These are phyloP conservation scores for Mizuhopecten yessoensis DNA, from an alignment of 1,140 invertebrate genomes.

Conservation along the genomic window DNA sequence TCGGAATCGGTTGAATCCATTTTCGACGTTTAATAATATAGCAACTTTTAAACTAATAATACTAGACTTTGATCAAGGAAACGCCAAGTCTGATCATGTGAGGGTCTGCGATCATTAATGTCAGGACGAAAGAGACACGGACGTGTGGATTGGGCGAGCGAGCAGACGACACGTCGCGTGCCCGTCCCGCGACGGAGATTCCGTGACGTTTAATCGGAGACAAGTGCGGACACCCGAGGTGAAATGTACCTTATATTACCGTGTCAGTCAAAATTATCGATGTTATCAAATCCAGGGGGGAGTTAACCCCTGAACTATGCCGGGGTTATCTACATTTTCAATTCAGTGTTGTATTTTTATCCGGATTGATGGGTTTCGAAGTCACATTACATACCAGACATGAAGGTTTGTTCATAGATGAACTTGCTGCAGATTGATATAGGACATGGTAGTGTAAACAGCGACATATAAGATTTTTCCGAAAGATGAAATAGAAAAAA, in stretches of 20 bases:
- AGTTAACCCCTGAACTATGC: not conserved
- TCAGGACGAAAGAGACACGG: not conserved
- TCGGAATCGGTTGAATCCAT: not conserved
- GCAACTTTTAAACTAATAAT: no score
- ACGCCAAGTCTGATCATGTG: no score
- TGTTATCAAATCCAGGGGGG: conserved; percentile 14
- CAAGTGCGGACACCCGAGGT: conserved; percentile 36
- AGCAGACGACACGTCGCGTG: conserved; percentile 30
- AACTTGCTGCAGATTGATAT: no score
- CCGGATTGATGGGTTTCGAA: not conserved
- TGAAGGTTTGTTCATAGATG: not conserved
- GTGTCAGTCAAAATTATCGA: conserved; percentile 33
- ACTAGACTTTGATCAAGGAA: no score
- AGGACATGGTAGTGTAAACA: no score
- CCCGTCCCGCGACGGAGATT: not conserved
- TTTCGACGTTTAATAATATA: no score
- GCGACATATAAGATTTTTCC: no score
- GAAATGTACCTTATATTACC: conserved; percentile 4
- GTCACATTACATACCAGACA: not conserved
- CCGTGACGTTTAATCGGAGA: conserved; percentile 13
- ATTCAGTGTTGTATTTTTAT: not conserved
- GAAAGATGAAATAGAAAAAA: no score
- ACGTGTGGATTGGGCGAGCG: not conserved
- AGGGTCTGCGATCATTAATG: not conserved
- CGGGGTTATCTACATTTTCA: not conserved